These are phyloP conservation scores for Tridacna crocea DNA, from an alignment of 2,888 invertebrate genomes.

Conservation along the genomic window DNA sequence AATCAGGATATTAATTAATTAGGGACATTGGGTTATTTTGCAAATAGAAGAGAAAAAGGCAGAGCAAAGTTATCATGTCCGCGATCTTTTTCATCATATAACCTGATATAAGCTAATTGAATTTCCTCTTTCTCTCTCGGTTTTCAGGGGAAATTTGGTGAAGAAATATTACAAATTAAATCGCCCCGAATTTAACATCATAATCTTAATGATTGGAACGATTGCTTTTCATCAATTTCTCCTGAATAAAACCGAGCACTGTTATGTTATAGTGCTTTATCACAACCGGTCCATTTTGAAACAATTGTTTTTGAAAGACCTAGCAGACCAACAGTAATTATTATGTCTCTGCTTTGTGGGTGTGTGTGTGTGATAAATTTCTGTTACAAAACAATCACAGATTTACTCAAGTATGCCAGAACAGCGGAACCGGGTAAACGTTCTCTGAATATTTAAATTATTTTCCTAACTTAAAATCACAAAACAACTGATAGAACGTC, in stretches of 20 bases:
- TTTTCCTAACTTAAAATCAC: too few relatives aligned
- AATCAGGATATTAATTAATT: slow-evolving; percentile 37
- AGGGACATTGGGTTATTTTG: slow-evolving; percentile 33
- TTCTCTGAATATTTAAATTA: too few relatives aligned
- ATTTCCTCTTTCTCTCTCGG: slow-evolving; percentile 1
- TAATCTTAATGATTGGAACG: slow-evolving; percentile 53
- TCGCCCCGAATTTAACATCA: slow-evolving; percentile 53
- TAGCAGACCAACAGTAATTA: too few relatives aligned
- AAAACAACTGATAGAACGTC: too few relatives aligned
- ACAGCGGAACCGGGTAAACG: too few relatives aligned
- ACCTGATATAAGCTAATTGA: slow-evolving; percentile 33
- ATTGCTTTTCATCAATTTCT: slow-evolving; percentile 31
- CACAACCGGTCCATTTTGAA: background rate
- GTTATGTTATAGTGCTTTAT: background rate
- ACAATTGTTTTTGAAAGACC: too few relatives aligned
- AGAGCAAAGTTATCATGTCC: slow-evolving; percentile 18
- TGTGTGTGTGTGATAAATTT: too few relatives aligned
- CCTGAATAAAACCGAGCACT: slow-evolving; percentile 3
- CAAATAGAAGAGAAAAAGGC: slow-evolving; percentile 28
- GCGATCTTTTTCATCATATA: slow-evolving; percentile 31
- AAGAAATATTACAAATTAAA: slow-evolving; percentile 56
- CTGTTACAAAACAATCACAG: too few relatives aligned
- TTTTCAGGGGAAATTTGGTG: slow-evolving; percentile 22
- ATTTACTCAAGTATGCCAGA: too few relatives aligned
- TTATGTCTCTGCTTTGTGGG: too few relatives aligned